Percentiles rank a stretch among this genome's conserved stretches.
phyloP scores from a whole-genome alignment of 2,797 vertebrate genomes.

The Odontamblyopus lacepedii region DNA sequence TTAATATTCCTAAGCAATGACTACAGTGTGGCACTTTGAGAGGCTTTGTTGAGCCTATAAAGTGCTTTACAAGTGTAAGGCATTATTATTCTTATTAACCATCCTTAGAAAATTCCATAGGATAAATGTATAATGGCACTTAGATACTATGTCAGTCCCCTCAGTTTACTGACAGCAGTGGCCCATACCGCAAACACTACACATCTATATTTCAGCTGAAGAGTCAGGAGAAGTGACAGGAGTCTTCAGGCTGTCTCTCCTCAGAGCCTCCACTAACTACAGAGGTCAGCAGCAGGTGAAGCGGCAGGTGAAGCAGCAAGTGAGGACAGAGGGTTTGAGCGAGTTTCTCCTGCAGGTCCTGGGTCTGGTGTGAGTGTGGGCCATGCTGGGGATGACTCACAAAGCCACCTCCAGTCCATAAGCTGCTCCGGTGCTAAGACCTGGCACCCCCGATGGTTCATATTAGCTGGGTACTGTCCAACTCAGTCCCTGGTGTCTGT shows the following conservation, averaged over 20 bases:
- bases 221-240: conserved; percentile 28
- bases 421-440: conserved; percentile 27
- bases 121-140: background rate
- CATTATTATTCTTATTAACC: no score
- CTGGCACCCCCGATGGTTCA: conserved; percentile 35
- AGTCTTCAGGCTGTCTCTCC: conserved; percentile 24
- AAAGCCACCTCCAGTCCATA: conserved; percentile 26
- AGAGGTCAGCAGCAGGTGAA: conserved; percentile 50
- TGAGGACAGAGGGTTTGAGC: conserved; percentile 28
- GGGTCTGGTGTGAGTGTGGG: conserved; percentile 26
- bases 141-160: background rate
- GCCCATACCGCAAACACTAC: conserved; percentile 12
- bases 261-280: conserved; percentile 28
- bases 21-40: no score
- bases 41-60: no score
- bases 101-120: background rate
- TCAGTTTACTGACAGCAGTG: background rate
- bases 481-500: conserved; percentile 17
- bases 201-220: conserved; percentile 24
- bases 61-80: no score
- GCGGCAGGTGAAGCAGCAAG: conserved; percentile 35
- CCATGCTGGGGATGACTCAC: conserved; percentile 46
- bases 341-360: conserved; percentile 41
- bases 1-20: no score
- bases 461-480: conserved; percentile 44